phyloP scores from a whole-genome alignment of 2,113 vertebrate genomes.

The Macroglossus sobrinus region DNA sequence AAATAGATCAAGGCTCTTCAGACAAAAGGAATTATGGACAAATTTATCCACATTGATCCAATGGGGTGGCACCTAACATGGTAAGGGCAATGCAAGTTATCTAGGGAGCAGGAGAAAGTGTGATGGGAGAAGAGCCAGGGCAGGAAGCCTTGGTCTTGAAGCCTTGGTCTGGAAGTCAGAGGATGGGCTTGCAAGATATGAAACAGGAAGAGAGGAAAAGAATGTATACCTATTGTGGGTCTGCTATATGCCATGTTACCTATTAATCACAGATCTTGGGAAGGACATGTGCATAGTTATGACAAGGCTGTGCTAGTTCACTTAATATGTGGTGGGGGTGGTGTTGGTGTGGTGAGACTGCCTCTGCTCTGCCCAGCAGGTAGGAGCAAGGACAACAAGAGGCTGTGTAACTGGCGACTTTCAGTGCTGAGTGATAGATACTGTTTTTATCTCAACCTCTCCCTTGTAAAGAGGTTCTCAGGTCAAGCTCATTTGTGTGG shows the following conservation, averaged over 20 bases:
- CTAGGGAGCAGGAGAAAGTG: not conserved
- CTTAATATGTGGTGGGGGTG: no score
- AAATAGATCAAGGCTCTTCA: not conserved
- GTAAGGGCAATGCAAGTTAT: not conserved
- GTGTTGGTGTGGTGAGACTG: not conserved
- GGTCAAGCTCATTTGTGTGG: not conserved
- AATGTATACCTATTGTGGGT: accelerated
- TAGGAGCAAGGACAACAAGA: no score
- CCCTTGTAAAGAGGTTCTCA: not conserved
- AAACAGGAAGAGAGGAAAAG: not conserved
- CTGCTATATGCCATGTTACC: not conserved
- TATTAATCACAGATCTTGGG: not conserved
- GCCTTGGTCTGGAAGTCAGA: not conserved
- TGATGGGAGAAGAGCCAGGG: not conserved
- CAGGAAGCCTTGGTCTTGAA: not conserved
- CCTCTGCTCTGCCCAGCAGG: not conserved
- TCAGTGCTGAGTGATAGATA: not conserved
- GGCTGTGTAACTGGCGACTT: not conserved
- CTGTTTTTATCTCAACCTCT: not conserved
- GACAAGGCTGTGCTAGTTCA: not conserved
- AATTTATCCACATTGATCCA: not conserved
- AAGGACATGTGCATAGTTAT: not conserved
- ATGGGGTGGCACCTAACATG: not conserved
- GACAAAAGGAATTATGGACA: not conserved
- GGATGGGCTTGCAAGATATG: not conserved